A percentile compares a stretch with the other conserved stretches of the same genome.
phyloP scores from a whole-genome alignment of 2,888 invertebrate species.

The Eueremaeus valkanovi region DNA sequence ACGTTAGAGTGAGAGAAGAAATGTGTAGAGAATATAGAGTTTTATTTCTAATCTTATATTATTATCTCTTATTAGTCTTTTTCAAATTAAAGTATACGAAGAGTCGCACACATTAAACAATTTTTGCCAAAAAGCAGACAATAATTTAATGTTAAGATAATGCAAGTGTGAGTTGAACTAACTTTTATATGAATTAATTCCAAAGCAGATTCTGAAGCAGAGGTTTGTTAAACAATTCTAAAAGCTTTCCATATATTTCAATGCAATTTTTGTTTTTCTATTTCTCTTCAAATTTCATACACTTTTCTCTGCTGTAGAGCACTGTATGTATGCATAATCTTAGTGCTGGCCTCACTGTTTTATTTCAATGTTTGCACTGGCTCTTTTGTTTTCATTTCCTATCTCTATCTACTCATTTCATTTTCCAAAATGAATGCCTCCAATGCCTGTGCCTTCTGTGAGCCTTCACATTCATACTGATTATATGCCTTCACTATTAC shows the following conservation, averaged over 20 bases:
- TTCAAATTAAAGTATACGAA: conserved; percentile 29
- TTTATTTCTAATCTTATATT: conserved; percentile 27
- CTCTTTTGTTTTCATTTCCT: conserved; percentile 31
- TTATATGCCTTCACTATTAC: not conserved
- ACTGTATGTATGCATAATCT: not conserved
- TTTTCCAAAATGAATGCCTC: not conserved
- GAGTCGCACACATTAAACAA: conserved; percentile 23
- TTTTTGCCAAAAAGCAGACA: conserved; percentile 5
- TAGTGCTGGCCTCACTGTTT: conserved; percentile 30
- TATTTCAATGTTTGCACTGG: conserved; percentile 32
- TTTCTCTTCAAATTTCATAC: too few species aligned
- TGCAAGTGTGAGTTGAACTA: not conserved
- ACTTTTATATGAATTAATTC: conserved; percentile 14
- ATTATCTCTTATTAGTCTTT: conserved; percentile 30
- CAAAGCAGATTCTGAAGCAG: not conserved
- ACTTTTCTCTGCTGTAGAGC: too few species aligned
- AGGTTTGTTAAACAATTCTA: not conserved
- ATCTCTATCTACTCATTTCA: conserved; percentile 29
- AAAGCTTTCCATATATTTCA: conserved; percentile 12
- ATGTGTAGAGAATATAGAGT: not conserved
- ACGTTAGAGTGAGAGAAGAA: not conserved
- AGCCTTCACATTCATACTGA: not conserved
- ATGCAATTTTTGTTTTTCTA: conserved; percentile 16
- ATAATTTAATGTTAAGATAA: not conserved
- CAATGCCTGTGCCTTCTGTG: not conserved